Percentiles rank a stretch among this genome's conserved stretches.
These are phyloP conservation scores for Apteryx owenii DNA, from an alignment of 2,113 vertebrate species.

Conservation along the genomic window DNA sequence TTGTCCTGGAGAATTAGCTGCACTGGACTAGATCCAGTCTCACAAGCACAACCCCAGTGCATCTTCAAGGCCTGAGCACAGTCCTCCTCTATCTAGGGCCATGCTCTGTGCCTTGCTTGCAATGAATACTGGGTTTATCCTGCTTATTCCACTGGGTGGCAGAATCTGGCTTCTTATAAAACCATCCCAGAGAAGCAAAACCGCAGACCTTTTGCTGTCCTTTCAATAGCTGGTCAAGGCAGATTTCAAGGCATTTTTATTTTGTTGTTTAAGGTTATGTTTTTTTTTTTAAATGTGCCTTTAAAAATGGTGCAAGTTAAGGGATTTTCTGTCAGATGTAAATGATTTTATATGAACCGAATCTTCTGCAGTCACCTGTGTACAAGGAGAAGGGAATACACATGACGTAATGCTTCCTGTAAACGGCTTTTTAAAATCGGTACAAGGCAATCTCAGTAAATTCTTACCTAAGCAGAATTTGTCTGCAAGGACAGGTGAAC, in stretches of 20 bases:
- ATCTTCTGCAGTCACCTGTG: neutral
- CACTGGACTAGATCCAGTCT: neutral
- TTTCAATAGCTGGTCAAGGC: neutral
- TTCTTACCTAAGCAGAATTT: neutral
- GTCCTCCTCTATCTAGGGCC: neutral
- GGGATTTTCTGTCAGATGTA: neutral
- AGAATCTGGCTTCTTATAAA: neutral
- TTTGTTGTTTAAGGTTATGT: neutral
- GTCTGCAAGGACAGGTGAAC: neutral
- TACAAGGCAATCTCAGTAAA: neutral
- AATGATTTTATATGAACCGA: neutral
- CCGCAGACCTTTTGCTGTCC: neutral
- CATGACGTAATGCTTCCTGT: neutral
- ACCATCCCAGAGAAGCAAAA: neutral
- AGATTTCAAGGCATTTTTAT: neutral
- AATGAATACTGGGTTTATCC: neutral
- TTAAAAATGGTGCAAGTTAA: neutral
- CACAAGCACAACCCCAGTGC: neutral
- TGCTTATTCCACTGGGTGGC: conserved; percentile 52
- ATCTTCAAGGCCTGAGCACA: neutral
- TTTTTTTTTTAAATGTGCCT: conserved; percentile 15
- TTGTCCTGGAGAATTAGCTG: neutral
- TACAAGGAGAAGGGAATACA: neutral
- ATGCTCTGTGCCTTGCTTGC: neutral
- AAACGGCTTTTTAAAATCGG: neutral